Conservation (phyloP, 2,797 vertebrate genomes). For the Pangasius larnaudii region DNA sequence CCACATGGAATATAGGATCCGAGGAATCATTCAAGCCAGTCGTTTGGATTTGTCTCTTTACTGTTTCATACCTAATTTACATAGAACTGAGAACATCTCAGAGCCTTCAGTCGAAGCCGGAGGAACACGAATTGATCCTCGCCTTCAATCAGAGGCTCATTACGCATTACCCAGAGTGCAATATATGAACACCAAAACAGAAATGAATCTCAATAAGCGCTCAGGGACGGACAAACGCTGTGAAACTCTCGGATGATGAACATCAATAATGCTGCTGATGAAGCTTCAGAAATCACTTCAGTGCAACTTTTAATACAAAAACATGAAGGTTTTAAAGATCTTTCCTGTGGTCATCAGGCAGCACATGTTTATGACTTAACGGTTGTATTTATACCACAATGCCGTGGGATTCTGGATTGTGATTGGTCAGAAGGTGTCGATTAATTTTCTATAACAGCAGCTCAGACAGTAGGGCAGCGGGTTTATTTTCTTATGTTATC, state of each 20-base stretch:
- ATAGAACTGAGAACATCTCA: background rate
- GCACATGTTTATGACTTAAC: background rate
- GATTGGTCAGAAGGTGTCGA: background rate
- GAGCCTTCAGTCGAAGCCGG: background rate
- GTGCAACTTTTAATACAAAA: background rate
- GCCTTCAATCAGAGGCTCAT: background rate
- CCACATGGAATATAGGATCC: background rate
- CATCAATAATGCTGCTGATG: background rate
- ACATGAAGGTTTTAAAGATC: background rate
- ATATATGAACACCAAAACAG: background rate
- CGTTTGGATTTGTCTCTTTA: background rate
- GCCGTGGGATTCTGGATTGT: background rate
- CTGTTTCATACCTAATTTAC: background rate
- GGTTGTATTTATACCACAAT: background rate
- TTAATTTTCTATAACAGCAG: background rate
- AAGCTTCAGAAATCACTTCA: background rate
- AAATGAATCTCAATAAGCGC: background rate
- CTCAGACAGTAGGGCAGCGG: background rate
- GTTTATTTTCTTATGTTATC: background rate
- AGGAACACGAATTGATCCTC: background rate
- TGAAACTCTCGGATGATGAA: background rate
- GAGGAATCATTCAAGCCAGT: background rate
- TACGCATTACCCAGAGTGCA: background rate
- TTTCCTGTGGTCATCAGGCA: background rate
- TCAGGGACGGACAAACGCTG: background rate